Evolutionary conservation across 2,888 invertebrate species (phyloP).

Genomic region (Trissolcus japonicus): DNA sequence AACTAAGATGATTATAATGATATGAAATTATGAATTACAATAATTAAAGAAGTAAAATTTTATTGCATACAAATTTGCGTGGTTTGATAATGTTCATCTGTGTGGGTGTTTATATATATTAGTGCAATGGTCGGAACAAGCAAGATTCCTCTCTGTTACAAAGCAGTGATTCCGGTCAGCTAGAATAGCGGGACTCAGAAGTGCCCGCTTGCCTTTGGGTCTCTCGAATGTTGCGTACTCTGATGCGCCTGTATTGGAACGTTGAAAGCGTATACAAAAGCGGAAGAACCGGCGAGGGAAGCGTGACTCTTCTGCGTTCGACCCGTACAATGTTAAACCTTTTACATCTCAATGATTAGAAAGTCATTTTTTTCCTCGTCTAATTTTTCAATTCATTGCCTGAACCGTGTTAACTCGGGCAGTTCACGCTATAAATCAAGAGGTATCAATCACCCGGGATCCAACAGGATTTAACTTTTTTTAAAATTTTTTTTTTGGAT

Average conservation of each 20-base stretch:
- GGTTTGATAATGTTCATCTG: background rate
- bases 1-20: no score
- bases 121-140: conserved; percentile 29
- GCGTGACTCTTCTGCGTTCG: conserved; percentile 17
- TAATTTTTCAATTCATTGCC: background rate
- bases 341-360: conserved; percentile 43
- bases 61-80: background rate
- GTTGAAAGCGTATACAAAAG: conserved; percentile 65
- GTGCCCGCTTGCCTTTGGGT: conserved; percentile 63
- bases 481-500: no score
- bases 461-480: no score
- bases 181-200: conserved; percentile 73
- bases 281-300: conserved; percentile 41
- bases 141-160: conserved; percentile 65
- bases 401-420: background rate
- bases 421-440: background rate
- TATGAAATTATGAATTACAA: no score
- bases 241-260: conserved; percentile 46
- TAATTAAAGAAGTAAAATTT: no score
- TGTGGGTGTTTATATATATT: conserved; percentile 25
- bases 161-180: conserved; percentile 75
- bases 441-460: no score
- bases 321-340: conserved; percentile 22
- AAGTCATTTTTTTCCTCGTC: conserved; percentile 24
- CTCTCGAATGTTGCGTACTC: conserved; percentile 56